Evolutionary conservation across 2,113 vertebrate genomes (phyloP).

Genomic region (Cisticola juncidis): DNA sequence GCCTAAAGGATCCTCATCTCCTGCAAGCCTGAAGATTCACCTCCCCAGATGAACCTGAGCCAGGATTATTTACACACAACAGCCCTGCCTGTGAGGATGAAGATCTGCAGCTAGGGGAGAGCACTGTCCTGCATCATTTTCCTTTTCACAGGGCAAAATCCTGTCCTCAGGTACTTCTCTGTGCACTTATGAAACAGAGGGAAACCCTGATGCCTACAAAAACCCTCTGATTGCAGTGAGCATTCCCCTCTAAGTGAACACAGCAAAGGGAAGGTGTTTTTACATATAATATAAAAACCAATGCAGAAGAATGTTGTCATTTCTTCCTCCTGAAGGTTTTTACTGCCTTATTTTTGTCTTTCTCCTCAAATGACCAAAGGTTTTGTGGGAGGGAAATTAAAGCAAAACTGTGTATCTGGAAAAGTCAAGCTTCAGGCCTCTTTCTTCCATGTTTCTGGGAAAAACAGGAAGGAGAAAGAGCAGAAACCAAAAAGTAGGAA

Average conservation of each 20-base stretch:
- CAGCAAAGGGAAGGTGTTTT: neutral
- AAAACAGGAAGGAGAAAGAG: neutral
- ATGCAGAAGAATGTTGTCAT: neutral
- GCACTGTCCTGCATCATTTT: neutral
- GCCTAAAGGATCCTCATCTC: neutral
- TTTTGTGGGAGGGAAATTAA: neutral
- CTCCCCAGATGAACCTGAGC: neutral
- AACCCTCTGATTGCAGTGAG: neutral
- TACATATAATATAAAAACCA: neutral
- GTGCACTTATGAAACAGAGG: neutral
- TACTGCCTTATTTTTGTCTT: neutral
- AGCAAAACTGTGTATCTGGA: neutral
- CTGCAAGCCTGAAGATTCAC: neutral
- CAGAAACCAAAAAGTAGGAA: neutral
- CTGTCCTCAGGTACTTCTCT: neutral
- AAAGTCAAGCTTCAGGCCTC: neutral
- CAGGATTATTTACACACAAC: neutral
- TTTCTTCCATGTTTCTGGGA: neutral
- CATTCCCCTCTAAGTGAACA: neutral
- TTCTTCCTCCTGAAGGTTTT: neutral
- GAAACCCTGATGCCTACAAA: neutral
- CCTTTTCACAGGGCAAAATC: neutral
- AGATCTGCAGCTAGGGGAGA: neutral
- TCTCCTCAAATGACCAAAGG: neutral
- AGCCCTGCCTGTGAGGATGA: neutral